Evolutionary conservation across 2,113 vertebrate species (phyloP), one percentile per base, ranked within the genome.

Genomic region (Hemiscyllium ocellatum): DNA sequence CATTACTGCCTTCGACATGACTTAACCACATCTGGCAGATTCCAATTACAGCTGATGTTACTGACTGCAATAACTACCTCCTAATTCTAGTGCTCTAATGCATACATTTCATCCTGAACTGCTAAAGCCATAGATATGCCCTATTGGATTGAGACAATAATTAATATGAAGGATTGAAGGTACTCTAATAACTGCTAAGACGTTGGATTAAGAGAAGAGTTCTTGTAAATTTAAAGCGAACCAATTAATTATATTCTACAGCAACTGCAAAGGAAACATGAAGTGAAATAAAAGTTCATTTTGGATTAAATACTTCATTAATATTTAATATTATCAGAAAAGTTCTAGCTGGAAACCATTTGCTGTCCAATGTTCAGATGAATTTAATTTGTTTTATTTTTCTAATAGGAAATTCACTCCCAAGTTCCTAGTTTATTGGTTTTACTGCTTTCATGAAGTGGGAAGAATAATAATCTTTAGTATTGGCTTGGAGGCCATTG

Each of bases 221-320:
- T 72, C 47, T 29, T 72, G 69, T 72, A 72, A 95, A 76, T 47
- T 95, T 70, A 95, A 72, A 95, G 69, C 66, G 4, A 24, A 72
- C 69, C 94, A 95, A 72, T 95, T 50, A 95, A 72, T 95, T 95
- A 72, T 52, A 95, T 33, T 95, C 94, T 33, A 0, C 47, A 72
- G 68, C 68, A 50, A 7, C 26, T 52, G 33, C 10, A 24, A 95
- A 76, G 42, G 42, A 95, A 95, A 50, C 68, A 95, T 95, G 68
- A 95, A 95, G 69, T 72, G 69, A 95, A 95, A 72, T 72, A 95
- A 95, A 95, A 95, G 42, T 72, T 95, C 42, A 72, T 29, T 95
- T 95, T 76, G 22, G 37, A 50, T 72, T 95, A 95, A 95, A 7
- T 95, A 95, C 50, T 52, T 95, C 68, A 95, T 95, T 72, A 72